Base-by-base conservation (phyloP, 2,888 invertebrate species). In the Machimus rusticus region DNA sequence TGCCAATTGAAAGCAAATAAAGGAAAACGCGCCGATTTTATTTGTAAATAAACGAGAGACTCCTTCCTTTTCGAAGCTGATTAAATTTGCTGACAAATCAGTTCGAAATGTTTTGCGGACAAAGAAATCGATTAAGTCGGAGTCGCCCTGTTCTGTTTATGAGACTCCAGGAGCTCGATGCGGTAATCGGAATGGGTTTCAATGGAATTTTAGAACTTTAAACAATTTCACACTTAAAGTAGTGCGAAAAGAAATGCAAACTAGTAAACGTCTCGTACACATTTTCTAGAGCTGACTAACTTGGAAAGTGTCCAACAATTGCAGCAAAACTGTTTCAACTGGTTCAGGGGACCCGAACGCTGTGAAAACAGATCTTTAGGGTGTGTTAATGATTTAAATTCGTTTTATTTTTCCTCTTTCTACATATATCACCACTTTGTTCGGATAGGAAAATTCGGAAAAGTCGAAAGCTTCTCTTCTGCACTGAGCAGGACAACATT, bases 361-460 rank as follows among this genome's bases (percentile, higher is more conserved):
- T 19, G 43, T 19, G n/a, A 12, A 23, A 19, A 78, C 37, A 23
- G 19, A 19, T 78, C 39, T 78, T 78, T 37, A 78, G 43, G 37
- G 78, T 39, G 78, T 78, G 78, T 78, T 78, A 43, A 78, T 78
- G 78, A 43, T 43, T 43, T 43, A n/a, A 43, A 78, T 78, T 78
- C 19, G 23, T 78, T 16, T 46, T 46, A 46, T 46, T 46, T 46
- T 78, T 78, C 43, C 23, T 39, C 23, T 19, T 78, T 37, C 9
- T 78, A 43, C 28, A 28, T 66, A 66, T 66, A 66, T 66, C 23
- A 28, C 28, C 23, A 66, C 28, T 66, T 66, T 23, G 66, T 28
- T 66, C 66, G 66, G 28, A 12, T 23, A 66, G 19, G 23, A 66
- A 66, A 66, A 66, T 23, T 66, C 66, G 66, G 66, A 66, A 66